These are phyloP conservation scores for Apaloderma vittatum DNA, from an alignment of 2,113 vertebrate species.

Conservation along the genomic window DNA sequence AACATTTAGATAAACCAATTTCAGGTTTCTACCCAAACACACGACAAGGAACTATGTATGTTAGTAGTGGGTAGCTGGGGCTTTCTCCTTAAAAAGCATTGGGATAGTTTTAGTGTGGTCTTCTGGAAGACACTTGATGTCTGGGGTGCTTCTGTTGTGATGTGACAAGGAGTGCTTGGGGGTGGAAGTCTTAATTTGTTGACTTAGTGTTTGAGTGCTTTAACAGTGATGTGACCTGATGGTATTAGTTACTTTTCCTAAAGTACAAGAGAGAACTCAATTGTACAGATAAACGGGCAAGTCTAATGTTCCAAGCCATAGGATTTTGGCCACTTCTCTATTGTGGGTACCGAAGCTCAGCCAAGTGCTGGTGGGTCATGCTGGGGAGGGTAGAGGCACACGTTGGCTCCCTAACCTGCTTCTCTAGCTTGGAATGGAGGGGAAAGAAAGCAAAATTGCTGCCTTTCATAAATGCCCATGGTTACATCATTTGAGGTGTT, in stretches of 20 bases:
- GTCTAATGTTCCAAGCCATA: rapidly evolving
- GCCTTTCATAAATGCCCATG: background rate
- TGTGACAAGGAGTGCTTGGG: background rate
- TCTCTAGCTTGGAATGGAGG: background rate
- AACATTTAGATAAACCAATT: background rate
- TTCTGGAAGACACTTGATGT: background rate
- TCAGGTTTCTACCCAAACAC: rapidly evolving
- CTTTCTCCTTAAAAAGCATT: background rate
- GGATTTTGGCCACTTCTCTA: background rate
- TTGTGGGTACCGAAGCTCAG: background rate
- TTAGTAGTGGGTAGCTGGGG: background rate
- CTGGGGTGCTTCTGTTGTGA: background rate
- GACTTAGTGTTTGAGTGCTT: background rate
- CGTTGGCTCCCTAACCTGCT: background rate
- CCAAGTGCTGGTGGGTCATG: rapidly evolving
- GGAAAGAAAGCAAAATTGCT: background rate
- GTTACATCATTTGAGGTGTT: background rate
- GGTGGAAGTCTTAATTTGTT: background rate
- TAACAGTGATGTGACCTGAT: background rate
- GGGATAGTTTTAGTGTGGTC: background rate
- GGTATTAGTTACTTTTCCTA: background rate
- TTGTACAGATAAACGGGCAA: background rate
- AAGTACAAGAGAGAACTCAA: background rate
- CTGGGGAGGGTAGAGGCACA: background rate
- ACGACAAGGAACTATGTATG: background rate